Evolutionary conservation across 2,797 vertebrate genomes (phyloP), one percentile per base, ranked within the genome.

Genomic region (Lutjanus argentimaculatus): DNA sequence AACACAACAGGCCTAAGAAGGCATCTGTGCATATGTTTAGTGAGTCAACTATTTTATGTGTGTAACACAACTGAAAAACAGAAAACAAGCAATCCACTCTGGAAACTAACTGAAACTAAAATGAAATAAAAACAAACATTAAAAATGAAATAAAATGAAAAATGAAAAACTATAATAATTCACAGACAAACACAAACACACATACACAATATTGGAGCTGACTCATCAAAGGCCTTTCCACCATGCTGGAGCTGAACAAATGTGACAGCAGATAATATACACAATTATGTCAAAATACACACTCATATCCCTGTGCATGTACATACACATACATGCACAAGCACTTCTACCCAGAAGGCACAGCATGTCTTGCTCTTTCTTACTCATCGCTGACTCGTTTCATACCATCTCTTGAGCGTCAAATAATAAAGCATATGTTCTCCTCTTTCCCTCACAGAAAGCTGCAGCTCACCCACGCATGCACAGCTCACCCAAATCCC

Each of bases 141-240:
- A 36, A 36, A 36, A 36, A 36, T 3, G 0, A 36, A 36, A 36
- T 36, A 36, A 36, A 25, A n/a, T n/a, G n/a, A n/a, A n/a, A n/a
- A n/a, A n/a, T n/a, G n/a, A 25, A 25, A 25, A 25, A 25, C 25
- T 25, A 25, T 25, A 25, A 25, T 25, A 25, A 25, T 25, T 25
- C 25, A 25, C 25, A 25, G 25, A 25, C 25, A 25, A 25, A 25
- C 25, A 25, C 25, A 25, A 25, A 25, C 25, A 13, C 3, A 46
- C 0, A 13, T 7, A 51, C 83, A 78, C 73, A 53, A 30, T 36
- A 45, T 9, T 36, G 16, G 17, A 69, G 51, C 8, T 30, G 59
- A 83, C 49, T 85, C 61, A 84, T 86, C 59, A 84, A 90, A 91
- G 72, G 64, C 74, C 68, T 72, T 66, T 49, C 51, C 51, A 76